Evolutionary conservation across 1,140 invertebrate species (phyloP), one percentile per base, ranked within the genome.

Genomic region (Neodiprion virginianus): DNA sequence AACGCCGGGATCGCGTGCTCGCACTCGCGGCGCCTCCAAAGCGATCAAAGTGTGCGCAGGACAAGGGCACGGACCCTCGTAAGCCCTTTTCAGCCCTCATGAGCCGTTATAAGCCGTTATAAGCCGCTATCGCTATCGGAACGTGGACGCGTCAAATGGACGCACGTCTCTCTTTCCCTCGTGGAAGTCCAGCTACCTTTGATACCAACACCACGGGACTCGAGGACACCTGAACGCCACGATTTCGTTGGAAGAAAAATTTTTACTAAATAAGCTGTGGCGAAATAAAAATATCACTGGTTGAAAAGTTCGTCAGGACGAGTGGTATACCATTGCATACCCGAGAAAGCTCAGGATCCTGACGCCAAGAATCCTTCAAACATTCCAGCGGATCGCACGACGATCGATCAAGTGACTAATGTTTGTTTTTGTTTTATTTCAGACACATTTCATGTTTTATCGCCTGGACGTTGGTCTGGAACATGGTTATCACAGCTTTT

Each of bases 171-270:
- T 40, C 28, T 53, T 74, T 48, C 73, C 9, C 21, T 71, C 74
- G 72, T n/a, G 78, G 77, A 82, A 80, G 79, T 73, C 79, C 75
- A 74, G 74, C 53, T 73, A 76, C 77, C 78, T 76, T 73, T 78
- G 79, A 75, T 82, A 79, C 79, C 75, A 40, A 40, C 28, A 5
- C 28, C 28, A 4, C 28, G 28, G 28, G 28, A 7, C 17, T 65
- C 12, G 61, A 65, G 12, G 12, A 7, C 61, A 17, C 61, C 61
- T 14, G 17, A 1, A 21, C 17, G 17, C 61, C 12, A 65, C 12
- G 7, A 14, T 3, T 14, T 5, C 12, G 61, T 14, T 65, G 61
- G 17, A 65, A 65, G 61, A 17, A 17, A 14, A 65, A 14, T 21
- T 21, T 65, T 21, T 4, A 65, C 61, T 3, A 4, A 17, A 65